Evolutionary conservation across 2,113 vertebrate species (phyloP).

Genomic region (Rhipidura dahli): DNA sequence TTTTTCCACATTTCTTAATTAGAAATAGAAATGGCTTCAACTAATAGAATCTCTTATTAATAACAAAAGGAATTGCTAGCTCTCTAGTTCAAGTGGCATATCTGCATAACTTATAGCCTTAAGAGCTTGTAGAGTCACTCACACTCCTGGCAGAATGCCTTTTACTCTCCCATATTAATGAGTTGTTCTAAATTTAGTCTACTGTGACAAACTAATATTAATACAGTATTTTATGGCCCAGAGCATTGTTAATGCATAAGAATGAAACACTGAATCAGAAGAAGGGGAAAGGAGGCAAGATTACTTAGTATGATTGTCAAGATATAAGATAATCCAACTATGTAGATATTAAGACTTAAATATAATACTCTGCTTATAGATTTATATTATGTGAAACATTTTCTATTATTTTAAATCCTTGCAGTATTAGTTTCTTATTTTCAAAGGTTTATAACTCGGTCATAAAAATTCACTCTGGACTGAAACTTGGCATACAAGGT

Average conservation of each 20-base stretch:
- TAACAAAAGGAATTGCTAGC: slow-evolving; percentile 71
- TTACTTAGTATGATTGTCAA: slow-evolving; percentile 83
- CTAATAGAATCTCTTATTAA: slow-evolving; percentile 83
- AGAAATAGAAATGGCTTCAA: slow-evolving; percentile 75
- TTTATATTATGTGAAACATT: slow-evolving; percentile 86
- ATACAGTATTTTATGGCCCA: slow-evolving; percentile 85
- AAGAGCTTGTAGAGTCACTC: slow-evolving; percentile 77
- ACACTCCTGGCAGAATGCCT: slow-evolving; percentile 79
- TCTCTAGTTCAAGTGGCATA: slow-evolving; percentile 82
- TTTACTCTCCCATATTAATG: slow-evolving; percentile 83
- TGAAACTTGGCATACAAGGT: slow-evolving; percentile 70
- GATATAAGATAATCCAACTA: slow-evolving; percentile 80
- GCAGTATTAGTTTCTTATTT: slow-evolving; percentile 82
- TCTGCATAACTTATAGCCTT: slow-evolving; percentile 83
- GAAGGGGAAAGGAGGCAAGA: slow-evolving; percentile 65
- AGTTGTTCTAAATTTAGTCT: slow-evolving; percentile 87
- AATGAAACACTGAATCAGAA: slow-evolving; percentile 79
- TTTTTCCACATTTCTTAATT: slow-evolving; percentile 80
- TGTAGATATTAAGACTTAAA: slow-evolving; percentile 88
- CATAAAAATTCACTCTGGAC: slow-evolving; percentile 74
- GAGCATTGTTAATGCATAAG: slow-evolving; percentile 81
- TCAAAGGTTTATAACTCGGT: slow-evolving; percentile 78
- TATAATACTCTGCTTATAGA: slow-evolving; percentile 83
- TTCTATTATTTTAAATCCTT: slow-evolving; percentile 86
- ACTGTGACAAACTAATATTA: slow-evolving; percentile 87